A percentile compares a stretch with the other conserved stretches of the same genome.
phyloP scores from a whole-genome alignment of 1,140 invertebrate genomes.

The Drosophila ambigua region DNA sequence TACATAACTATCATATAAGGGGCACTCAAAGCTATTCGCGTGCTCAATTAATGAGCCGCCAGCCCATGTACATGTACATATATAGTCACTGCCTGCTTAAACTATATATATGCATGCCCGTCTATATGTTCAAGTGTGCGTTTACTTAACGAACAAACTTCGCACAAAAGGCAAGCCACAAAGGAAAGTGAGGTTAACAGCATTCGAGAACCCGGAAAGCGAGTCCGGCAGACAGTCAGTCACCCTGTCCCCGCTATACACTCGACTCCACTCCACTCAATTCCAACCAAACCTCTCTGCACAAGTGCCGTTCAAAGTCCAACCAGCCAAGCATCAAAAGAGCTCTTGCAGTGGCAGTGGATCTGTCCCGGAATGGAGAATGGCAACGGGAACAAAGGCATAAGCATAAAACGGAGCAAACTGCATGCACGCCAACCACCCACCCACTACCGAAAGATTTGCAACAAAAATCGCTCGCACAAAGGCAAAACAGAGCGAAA shows the following conservation, averaged over 20 bases:
- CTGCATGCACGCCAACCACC: constrained; percentile 22
- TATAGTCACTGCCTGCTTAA: background rate
- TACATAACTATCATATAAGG: constrained; percentile 10
- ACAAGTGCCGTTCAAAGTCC: constrained; percentile 34
- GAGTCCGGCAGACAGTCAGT: constrained; percentile 26
- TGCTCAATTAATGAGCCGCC: constrained; percentile 40
- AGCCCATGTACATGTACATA: background rate
- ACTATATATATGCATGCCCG: background rate
- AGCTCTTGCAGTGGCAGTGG: constrained; percentile 4
- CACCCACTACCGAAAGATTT: constrained; percentile 23
- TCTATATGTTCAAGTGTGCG: constrained; percentile 30
- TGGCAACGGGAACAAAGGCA: constrained; percentile 52
- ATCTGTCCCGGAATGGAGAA: background rate
- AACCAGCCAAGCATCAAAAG: constrained; percentile 20
- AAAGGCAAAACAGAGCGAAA: constrained; percentile 9
- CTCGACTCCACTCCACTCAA: constrained; percentile 20
- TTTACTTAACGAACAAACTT: constrained; percentile 48
- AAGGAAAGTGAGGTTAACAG: constrained; percentile 63
- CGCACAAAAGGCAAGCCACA: constrained; percentile 46
- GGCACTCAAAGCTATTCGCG: constrained; percentile 21
- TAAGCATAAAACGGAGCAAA: constrained; percentile 44
- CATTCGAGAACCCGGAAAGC: constrained; percentile 68
- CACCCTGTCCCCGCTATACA: constrained; percentile 8
- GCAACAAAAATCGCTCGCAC: background rate
- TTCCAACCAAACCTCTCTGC: background rate